Percentiles rank a stretch among this genome's conserved stretches.
Evolutionary conservation across 2,113 vertebrate species (phyloP).

Genomic region (Seriola rivoliana): DNA sequence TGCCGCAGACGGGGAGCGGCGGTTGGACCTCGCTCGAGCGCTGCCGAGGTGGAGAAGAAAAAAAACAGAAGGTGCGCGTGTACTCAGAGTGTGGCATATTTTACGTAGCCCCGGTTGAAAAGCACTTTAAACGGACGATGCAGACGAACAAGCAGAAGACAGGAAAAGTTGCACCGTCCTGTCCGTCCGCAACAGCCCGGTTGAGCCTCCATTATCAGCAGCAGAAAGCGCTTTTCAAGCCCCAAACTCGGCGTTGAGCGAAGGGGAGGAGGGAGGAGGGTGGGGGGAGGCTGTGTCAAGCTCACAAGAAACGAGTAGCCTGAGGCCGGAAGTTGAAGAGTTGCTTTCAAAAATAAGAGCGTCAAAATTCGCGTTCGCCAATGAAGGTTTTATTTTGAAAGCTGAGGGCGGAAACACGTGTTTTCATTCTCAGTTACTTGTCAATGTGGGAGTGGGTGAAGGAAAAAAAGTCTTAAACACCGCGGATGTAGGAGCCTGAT

Average conservation of each 20-base stretch:
- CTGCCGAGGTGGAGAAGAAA: slow-evolving; percentile 53
- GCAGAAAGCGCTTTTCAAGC: slow-evolving; percentile 80
- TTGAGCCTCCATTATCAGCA: slow-evolving; percentile 71
- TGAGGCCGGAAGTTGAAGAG: slow-evolving; percentile 13
- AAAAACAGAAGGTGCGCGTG: slow-evolving; percentile 79
- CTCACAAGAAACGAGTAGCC: not conserved
- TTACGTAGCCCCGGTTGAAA: not conserved
- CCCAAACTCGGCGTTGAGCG: slow-evolving; percentile 75
- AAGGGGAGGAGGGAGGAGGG: slow-evolving; percentile 46
- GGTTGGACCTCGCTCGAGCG: slow-evolving; percentile 83
- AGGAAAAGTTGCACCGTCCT: slow-evolving; percentile 68
- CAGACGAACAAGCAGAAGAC: not conserved
- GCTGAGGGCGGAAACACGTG: rapidly evolving
- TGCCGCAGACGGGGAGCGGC: slow-evolving; percentile 89
- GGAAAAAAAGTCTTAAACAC: slow-evolving; percentile 74
- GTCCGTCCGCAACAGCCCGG: slow-evolving; percentile 43
- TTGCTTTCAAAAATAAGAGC: slow-evolving; percentile 43
- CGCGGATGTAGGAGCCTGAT: slow-evolving; percentile 72
- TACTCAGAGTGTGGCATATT: slow-evolving; percentile 29
- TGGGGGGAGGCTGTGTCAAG: not conserved
- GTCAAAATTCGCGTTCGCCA: rapidly evolving
- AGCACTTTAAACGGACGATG: slow-evolving; percentile 20
- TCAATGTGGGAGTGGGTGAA: slow-evolving; percentile 71
- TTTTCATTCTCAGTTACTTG: not conserved
- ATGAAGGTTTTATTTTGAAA: slow-evolving; percentile 35